Conservation (phyloP, 2,888 invertebrate genomes). For the Cerastis rubricosa region DNA sequence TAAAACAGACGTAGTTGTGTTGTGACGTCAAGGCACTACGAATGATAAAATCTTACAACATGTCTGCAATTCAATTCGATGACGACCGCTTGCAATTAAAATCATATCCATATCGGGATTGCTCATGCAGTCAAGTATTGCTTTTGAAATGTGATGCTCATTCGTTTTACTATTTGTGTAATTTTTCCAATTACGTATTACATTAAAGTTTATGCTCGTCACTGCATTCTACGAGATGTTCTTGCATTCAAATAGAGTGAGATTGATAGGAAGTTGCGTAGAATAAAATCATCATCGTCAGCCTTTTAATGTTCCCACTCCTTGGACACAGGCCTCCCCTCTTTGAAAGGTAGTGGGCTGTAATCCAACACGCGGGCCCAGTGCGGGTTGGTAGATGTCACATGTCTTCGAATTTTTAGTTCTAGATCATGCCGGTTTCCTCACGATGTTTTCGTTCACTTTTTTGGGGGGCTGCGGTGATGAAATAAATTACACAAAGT, state of each 20-base stretch:
- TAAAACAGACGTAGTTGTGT: slow-evolving; percentile 6
- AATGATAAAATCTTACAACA: slow-evolving; percentile 55
- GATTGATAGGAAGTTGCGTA: slow-evolving; percentile 4
- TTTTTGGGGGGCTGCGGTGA: no score
- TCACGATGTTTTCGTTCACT: no score
- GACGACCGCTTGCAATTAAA: slow-evolving; percentile 48
- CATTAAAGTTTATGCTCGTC: not conserved
- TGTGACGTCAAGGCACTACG: slow-evolving; percentile 46
- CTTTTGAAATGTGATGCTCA: slow-evolving; percentile 23
- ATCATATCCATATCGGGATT: slow-evolving; percentile 36
- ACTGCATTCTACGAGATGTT: not conserved
- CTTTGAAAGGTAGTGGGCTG: no score
- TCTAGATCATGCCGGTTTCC: no score
- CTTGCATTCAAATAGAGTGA: not conserved
- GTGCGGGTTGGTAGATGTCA: no score
- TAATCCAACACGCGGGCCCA: no score
- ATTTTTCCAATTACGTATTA: not conserved
- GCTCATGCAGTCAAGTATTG: slow-evolving; percentile 33
- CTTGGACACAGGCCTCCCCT: no score
- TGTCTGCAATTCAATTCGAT: slow-evolving; percentile 55
- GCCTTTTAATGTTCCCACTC: no score
- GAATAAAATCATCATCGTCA: no score
- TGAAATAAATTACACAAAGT: no score
- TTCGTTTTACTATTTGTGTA: slow-evolving; percentile 4
- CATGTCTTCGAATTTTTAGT: no score